Evolutionary conservation across 2,888 invertebrate genomes (phyloP).

Genomic region (Lacanobia oleracea): DNA sequence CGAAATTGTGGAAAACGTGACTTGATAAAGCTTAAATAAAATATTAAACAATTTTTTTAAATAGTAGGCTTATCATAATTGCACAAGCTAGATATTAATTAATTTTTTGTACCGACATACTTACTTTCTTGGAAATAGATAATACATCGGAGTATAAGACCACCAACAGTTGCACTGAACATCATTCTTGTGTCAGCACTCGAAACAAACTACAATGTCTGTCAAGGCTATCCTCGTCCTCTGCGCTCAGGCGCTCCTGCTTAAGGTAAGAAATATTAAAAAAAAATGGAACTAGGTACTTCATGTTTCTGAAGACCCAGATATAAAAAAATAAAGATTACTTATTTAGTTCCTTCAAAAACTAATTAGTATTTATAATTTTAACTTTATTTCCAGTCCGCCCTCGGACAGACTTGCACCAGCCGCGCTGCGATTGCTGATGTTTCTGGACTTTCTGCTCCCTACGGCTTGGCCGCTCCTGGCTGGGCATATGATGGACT

Average conservation of each 20-base stretch:
- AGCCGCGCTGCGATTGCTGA: constrained; percentile 41
- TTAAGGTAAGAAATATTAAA: constrained; percentile 6
- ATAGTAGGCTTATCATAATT: constrained; percentile 20
- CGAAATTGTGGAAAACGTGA: neutral
- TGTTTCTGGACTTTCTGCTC: constrained; percentile 10
- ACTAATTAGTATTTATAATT: too few relatives aligned
- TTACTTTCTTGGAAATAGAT: constrained; percentile 9
- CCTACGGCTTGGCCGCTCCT: neutral
- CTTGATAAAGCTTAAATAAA: neutral
- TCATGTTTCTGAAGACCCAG: too few relatives aligned
- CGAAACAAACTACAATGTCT: constrained; percentile 55
- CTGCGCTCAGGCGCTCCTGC: constrained; percentile 19
- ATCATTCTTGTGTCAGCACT: constrained; percentile 1
- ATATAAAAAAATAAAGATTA: too few relatives aligned
- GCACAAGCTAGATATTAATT: constrained; percentile 9
- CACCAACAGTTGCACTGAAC: neutral
- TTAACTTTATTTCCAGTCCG: constrained; percentile 29
- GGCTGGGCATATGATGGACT: constrained; percentile 16
- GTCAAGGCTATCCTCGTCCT: constrained; percentile 54
- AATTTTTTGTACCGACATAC: constrained; percentile 1
- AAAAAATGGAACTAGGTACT: too few relatives aligned
- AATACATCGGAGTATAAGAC: constrained; percentile 15
- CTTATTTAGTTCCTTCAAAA: too few relatives aligned
- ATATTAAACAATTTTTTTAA: neutral
- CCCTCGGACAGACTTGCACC: constrained; percentile 33